Conservation (phyloP, 2,797 vertebrate species). For the Pangasius djambal region DNA sequence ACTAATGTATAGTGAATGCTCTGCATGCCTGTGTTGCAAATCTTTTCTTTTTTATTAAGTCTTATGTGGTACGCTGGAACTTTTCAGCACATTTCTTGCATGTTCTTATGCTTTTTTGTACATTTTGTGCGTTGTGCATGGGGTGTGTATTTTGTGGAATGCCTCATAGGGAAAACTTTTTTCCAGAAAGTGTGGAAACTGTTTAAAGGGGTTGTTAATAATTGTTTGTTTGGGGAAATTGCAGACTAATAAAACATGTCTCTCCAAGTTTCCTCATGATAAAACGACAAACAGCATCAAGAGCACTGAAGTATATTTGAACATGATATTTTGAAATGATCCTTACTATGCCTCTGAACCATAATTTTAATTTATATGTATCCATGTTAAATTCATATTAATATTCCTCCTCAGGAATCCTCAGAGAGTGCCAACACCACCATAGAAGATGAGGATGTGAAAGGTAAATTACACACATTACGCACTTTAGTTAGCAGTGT, state of each 20-base stretch:
- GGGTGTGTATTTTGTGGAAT: slow-evolving; percentile 17
- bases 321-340: not conserved
- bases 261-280: not conserved
- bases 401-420: slow-evolving; percentile 82
- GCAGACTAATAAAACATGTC: not conserved
- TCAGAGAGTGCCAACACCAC: slow-evolving; percentile 96
- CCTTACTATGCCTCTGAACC: not conserved
- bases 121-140: slow-evolving; percentile 15
- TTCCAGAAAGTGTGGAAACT: not conserved
- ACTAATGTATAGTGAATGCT: not conserved
- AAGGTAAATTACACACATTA: slow-evolving; percentile 79
- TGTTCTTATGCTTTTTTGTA: slow-evolving; percentile 11
- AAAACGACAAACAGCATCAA: not conserved
- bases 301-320: not conserved
- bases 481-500: not conserved
- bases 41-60: not conserved
- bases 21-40: not conserved
- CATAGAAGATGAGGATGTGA: slow-evolving; percentile 96
- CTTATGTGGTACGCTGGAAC: not conserved
- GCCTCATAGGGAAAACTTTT: not conserved
- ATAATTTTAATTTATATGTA: not conserved
- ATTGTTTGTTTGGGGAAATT: not conserved
- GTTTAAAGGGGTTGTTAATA: not conserved
- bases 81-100: slow-evolving; percentile 11
- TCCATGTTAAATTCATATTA: not conserved